Conservation (phyloP, 1,140 invertebrate species). For the Drosophila saltans region DNA sequence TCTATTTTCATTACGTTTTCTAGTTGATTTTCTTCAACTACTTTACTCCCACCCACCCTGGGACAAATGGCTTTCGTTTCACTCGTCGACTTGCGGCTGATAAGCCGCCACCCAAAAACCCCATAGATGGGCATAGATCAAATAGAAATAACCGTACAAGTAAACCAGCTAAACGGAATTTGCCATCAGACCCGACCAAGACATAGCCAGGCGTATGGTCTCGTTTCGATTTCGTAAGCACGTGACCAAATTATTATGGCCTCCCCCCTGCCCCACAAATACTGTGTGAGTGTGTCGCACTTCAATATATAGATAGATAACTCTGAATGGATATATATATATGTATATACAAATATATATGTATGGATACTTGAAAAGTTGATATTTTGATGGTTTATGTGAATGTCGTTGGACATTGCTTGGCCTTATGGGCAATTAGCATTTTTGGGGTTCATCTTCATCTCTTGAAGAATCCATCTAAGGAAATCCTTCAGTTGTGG, state of each 20-base stretch:
- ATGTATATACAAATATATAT: background rate
- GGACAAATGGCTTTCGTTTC: conserved; percentile 55
- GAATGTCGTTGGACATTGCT: conserved; percentile 29
- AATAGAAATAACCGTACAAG: conserved; percentile 52
- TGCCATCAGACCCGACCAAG: background rate
- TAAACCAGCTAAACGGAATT: conserved; percentile 45
- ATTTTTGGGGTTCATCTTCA: conserved; percentile 26
- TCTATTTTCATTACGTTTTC: conserved; percentile 52
- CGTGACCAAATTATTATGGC: conserved; percentile 68
- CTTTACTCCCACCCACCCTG: conserved; percentile 12
- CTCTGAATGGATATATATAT: conserved; percentile 5
- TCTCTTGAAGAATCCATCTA: conserved; percentile 38
- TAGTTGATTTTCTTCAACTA: conserved; percentile 4
- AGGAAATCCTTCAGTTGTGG: conserved; percentile 32
- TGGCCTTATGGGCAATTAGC: conserved; percentile 55
- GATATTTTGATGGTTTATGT: conserved; percentile 42
- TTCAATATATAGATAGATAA: conserved; percentile 17
- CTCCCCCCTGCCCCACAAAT: conserved; percentile 13
- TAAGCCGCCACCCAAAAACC: conserved; percentile 45
- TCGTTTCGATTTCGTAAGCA: conserved; percentile 52
- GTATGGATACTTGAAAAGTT: conserved; percentile 29
- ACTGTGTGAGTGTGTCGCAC: conserved; percentile 27
- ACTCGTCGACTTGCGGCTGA: conserved; percentile 63
- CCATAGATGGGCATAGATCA: conserved; percentile 36
- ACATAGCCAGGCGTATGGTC: conserved; percentile 9